Percentiles rank a stretch among this genome's conserved stretches.
Conservation (phyloP, 2,113 vertebrate genomes). For the Chaetorhynchus papuensis region DNA sequence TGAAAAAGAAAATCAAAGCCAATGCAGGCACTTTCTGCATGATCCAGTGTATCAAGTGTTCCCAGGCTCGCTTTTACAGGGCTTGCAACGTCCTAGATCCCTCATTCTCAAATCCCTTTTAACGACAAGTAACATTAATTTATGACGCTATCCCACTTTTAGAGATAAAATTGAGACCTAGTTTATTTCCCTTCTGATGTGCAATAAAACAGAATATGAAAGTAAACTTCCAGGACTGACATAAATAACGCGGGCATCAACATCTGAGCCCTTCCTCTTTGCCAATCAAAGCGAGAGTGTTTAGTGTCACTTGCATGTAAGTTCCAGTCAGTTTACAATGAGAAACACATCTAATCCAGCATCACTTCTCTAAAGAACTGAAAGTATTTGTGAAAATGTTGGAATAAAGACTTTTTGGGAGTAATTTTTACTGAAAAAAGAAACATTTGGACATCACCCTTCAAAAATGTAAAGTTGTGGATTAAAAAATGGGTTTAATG, state of each 20-base stretch:
- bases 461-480: neutral
- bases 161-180: neutral
- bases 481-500: neutral
- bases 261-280: conserved; percentile 8
- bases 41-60: neutral
- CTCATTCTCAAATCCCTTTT: conserved; percentile 4
- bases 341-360: neutral
- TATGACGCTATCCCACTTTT: neutral
- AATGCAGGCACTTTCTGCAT: neutral
- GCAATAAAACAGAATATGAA: conserved; percentile 34
- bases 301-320: neutral
- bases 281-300: neutral
- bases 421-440: neutral
- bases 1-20: conserved; percentile 7
- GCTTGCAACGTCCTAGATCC: neutral
- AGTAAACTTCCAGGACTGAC: conserved; percentile 22
- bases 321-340: neutral
- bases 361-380: neutral
- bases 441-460: neutral
- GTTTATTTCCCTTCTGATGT: neutral
- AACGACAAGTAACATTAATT: neutral
- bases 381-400: neutral
- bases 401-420: neutral
- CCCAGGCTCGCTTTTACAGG: neutral
- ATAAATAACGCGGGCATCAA: neutral